phyloP scores from a whole-genome alignment of 2,113 vertebrate species.

The Cervus canadensis region DNA sequence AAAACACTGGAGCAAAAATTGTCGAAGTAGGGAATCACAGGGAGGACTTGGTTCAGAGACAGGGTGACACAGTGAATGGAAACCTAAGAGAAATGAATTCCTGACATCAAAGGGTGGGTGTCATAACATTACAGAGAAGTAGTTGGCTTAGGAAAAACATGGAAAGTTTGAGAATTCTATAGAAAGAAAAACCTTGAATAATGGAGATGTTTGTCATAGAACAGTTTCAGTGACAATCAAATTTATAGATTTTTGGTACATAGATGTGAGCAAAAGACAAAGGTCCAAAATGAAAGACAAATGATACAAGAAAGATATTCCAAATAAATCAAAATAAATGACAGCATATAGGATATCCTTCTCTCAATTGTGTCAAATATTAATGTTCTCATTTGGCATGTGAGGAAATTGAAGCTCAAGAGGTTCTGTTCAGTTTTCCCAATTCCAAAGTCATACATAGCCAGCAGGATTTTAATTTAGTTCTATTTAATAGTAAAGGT shows the following conservation, averaged over 20 bases:
- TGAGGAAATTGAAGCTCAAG: not conserved
- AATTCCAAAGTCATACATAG: not conserved
- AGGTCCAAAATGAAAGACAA: not conserved
- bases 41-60: not conserved
- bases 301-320: not conserved
- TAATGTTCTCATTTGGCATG: not conserved
- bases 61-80: not conserved
- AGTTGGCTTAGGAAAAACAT: not conserved
- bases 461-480: not conserved
- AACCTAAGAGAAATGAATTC: not conserved
- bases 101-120: not conserved
- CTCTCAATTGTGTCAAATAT: not conserved
- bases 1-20: not conserved
- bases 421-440: not conserved
- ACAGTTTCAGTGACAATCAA: not conserved
- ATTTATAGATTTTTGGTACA: not conserved
- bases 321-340: not conserved
- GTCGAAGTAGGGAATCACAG: accelerated
- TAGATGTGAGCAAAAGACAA: not conserved
- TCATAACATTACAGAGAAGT: not conserved
- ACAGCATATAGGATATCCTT: not conserved
- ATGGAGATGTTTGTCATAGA: not conserved
- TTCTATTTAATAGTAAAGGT: not conserved
- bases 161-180: not conserved
- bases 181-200: not conserved